Percentiles rank a stretch among this genome's conserved stretches.
Conservation (phyloP, 1,140 invertebrate genomes). For the Drosophila nigromelanica region DNA sequence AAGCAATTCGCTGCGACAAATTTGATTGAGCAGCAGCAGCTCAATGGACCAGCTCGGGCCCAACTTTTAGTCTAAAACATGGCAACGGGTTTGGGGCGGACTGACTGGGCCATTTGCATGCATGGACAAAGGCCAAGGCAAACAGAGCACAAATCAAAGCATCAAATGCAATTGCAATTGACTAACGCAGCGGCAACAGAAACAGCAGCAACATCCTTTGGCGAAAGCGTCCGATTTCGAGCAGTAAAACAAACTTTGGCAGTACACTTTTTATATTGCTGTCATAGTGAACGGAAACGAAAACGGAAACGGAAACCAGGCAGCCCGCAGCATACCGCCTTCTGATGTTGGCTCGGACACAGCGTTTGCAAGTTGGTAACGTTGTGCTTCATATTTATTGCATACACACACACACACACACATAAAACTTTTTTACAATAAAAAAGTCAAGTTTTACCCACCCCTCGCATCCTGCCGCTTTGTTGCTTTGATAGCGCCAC, state of each 20-base stretch:
- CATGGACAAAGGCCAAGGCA: constrained; percentile 28
- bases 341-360: constrained; percentile 4
- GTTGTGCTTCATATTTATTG: constrained; percentile 60
- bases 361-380: constrained; percentile 42
- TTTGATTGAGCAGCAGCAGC: constrained; percentile 39
- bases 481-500: constrained; percentile 41
- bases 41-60: constrained; percentile 6
- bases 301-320: constrained; percentile 45
- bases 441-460: constrained; percentile 58
- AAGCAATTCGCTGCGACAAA: constrained; percentile 14
- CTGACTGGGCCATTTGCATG: constrained; percentile 46
- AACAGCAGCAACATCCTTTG: constrained; percentile 21
- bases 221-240: constrained; percentile 32
- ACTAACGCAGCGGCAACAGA: constrained; percentile 15
- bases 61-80: neutral
- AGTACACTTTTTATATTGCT: constrained; percentile 44
- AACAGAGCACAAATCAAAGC: constrained; percentile 38
- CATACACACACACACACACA: constrained; percentile 46
- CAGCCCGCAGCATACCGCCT: constrained; percentile 35
- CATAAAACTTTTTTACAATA: constrained; percentile 63
- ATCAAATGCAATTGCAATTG: constrained; percentile 39
- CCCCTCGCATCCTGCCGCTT: neutral
- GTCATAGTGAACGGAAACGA: constrained; percentile 38
- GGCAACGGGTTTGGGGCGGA: constrained; percentile 19
- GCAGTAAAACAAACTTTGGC: constrained; percentile 51